A percentile compares a stretch with the other conserved stretches of the same genome.
Evolutionary conservation across 2,113 vertebrate genomes (phyloP).

Genomic region (Ammospiza caudacuta): DNA sequence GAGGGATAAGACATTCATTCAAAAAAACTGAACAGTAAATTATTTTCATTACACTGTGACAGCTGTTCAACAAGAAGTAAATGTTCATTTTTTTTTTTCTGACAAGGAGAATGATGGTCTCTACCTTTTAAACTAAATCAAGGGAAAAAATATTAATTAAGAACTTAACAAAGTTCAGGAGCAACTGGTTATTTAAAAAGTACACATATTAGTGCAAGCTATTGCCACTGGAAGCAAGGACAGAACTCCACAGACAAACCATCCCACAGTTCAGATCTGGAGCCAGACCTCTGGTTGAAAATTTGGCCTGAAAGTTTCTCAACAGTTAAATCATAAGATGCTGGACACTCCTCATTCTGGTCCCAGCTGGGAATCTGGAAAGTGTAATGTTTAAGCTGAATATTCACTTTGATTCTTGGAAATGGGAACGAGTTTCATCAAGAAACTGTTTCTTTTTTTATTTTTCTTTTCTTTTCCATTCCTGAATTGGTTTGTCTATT

Average conservation of each 20-base stretch:
- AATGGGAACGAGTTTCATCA: not conserved
- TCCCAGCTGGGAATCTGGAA: slow-evolving; percentile 47
- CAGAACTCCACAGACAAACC: not conserved
- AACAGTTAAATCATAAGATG: slow-evolving; percentile 27
- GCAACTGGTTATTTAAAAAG: not conserved
- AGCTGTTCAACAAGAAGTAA: not conserved
- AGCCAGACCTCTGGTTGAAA: slow-evolving; percentile 14
- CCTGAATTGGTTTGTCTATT: not conserved
- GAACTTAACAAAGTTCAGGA: not conserved
- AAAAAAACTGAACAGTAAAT: not conserved
- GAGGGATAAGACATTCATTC: not conserved
- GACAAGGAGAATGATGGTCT: not conserved
- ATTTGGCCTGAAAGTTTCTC: slow-evolving; percentile 39
- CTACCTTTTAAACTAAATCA: not conserved
- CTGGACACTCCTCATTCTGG: not conserved
- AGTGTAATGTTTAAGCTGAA: slow-evolving; percentile 2
- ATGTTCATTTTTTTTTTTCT: not conserved
- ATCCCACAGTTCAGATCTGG: not conserved
- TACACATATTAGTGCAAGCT: not conserved
- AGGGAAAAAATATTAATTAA: not conserved
- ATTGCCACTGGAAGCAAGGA: not conserved
- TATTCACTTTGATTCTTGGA: slow-evolving; percentile 42
- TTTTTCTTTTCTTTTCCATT: not conserved
- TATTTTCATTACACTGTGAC: not conserved
- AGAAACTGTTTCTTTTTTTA: not conserved